Evolutionary conservation across 1,140 invertebrate genomes (phyloP).

Genomic region (Olivierus martensii): DNA sequence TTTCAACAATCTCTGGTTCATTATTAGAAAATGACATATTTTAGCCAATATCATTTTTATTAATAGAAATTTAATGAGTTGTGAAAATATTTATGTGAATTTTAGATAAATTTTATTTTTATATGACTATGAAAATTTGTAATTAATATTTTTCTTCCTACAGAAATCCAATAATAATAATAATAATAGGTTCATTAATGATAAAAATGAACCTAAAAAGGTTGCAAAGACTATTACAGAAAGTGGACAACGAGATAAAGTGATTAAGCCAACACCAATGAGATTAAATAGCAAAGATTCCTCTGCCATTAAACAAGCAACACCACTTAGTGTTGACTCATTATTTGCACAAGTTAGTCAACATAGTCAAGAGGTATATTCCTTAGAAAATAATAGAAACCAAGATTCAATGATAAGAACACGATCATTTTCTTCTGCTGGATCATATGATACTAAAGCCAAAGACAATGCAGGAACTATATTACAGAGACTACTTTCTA

Average conservation of each 20-base stretch:
- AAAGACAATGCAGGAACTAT: slow-evolving; percentile 34
- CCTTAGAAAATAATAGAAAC: no score
- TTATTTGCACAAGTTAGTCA: slow-evolving; percentile 10
- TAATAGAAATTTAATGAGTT: no score
- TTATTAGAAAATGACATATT: no score
- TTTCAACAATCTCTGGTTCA: no score
- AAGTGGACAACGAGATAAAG: not conserved
- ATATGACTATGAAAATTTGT: no score
- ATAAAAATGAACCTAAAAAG: not conserved
- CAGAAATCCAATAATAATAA: no score
- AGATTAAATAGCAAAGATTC: slow-evolving; percentile 4
- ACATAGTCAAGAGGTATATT: no score
- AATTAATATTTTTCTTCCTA: no score
- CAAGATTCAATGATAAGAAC: not conserved
- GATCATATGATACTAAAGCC: not conserved
- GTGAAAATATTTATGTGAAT: no score
- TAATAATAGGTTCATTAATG: not conserved
- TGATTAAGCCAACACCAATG: slow-evolving; percentile 9
- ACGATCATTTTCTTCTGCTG: not conserved
- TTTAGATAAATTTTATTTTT: no score
- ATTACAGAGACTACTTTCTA: slow-evolving; percentile 56
- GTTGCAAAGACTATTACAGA: not conserved
- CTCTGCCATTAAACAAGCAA: not conserved
- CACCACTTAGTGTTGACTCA: slow-evolving; percentile 6
- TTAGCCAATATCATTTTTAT: no score